phyloP scores from a whole-genome alignment of 2,113 vertebrate species.

The Scatophagus argus region DNA sequence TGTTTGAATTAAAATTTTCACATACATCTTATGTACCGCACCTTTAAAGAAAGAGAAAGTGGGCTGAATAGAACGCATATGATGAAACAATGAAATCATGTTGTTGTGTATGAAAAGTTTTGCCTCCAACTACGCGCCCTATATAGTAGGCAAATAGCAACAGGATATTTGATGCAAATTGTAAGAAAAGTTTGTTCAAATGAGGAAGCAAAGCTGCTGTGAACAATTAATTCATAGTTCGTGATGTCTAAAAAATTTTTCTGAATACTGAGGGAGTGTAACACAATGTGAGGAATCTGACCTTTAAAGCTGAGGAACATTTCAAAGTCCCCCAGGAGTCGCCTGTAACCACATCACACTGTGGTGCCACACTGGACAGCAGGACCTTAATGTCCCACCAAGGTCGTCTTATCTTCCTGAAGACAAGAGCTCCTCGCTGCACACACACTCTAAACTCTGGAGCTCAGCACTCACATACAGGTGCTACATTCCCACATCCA shows the following conservation, averaged over 20 bases:
- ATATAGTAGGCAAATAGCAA: conserved; percentile 40
- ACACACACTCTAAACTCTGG: conserved; percentile 54
- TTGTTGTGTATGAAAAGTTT: not conserved
- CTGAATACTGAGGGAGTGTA: conserved; percentile 43
- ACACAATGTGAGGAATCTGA: conserved; percentile 70
- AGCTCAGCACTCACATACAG: conserved; percentile 59
- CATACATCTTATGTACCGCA: too few species aligned
- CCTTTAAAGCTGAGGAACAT: conserved; percentile 63
- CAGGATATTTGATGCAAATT: conserved; percentile 55
- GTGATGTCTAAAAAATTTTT: conserved; percentile 35
- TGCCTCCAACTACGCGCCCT: not conserved
- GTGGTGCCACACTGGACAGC: conserved; percentile 52
- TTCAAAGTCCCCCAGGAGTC: conserved; percentile 53
- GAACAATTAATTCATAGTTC: conserved; percentile 48
- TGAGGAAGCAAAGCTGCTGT: conserved; percentile 20
- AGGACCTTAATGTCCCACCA: conserved; percentile 55
- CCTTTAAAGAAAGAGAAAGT: conserved; percentile 9
- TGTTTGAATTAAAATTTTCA: too few species aligned
- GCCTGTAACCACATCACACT: conserved; percentile 52
- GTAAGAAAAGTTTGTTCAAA: conserved; percentile 42
- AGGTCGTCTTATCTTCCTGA: conserved; percentile 55
- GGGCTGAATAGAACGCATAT: not conserved
- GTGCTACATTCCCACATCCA: conserved; percentile 70
- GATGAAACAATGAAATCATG: not conserved
- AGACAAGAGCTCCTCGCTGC: conserved; percentile 49